phyloP scores from a whole-genome alignment of 2,888 invertebrate genomes.

The Glomeris marginata region DNA sequence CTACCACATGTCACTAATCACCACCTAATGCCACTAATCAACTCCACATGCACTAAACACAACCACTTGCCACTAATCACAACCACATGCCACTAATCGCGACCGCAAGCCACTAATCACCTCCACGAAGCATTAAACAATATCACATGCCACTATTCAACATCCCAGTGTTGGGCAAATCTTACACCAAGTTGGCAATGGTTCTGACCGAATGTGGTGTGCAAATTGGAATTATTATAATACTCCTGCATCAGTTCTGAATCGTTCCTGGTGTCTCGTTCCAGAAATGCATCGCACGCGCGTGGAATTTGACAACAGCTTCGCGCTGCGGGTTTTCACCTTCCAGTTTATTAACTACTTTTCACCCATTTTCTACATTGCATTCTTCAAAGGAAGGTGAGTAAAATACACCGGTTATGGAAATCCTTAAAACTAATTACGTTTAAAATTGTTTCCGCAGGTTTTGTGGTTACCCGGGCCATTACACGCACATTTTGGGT shows the following conservation, averaged over 20 bases:
- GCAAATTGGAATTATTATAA: background rate
- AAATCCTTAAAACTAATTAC: too few relatives aligned
- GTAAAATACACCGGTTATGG: too few relatives aligned
- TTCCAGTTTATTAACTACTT: slow-evolving; percentile 47
- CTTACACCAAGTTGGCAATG: slow-evolving; percentile 39
- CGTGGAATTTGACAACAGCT: slow-evolving; percentile 42
- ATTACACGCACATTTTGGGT: slow-evolving; percentile 36
- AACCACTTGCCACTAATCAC: too few relatives aligned
- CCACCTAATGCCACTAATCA: too few relatives aligned
- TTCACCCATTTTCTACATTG: slow-evolving; percentile 44
- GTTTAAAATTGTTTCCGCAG: slow-evolving; percentile 15
- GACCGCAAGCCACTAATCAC: too few relatives aligned
- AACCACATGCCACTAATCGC: too few relatives aligned
- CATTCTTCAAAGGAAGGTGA: slow-evolving; percentile 41
- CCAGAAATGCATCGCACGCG: slow-evolving; percentile 37
- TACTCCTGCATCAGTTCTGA: background rate
- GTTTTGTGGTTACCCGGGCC: slow-evolving; percentile 38
- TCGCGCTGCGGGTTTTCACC: slow-evolving; percentile 43
- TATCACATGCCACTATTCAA: too few relatives aligned
- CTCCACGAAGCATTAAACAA: too few relatives aligned
- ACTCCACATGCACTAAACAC: too few relatives aligned
- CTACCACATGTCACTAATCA: too few relatives aligned
- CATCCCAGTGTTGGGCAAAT: slow-evolving; percentile 39
- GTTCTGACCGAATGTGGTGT: slow-evolving; percentile 40
- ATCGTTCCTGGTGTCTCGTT: slow-evolving; percentile 15